Evolutionary conservation across 2,113 vertebrate genomes (phyloP).

Genomic region (Cathartes aura): DNA sequence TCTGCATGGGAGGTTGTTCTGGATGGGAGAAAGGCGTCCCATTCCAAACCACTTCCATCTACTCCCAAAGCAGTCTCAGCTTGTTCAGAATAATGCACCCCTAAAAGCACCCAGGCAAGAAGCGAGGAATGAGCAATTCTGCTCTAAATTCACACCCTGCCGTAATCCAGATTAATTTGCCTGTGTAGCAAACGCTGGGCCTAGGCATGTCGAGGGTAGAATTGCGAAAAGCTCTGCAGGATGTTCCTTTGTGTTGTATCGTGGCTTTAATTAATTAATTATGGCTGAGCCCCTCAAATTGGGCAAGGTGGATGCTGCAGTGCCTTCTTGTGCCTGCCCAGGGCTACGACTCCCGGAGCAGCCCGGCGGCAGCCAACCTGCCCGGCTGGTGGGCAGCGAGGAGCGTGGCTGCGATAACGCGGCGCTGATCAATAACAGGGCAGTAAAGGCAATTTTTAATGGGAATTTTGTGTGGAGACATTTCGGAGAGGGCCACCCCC

Average conservation of each 20-base stretch:
- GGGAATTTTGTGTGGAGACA: background rate
- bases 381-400: background rate
- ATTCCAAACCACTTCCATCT: background rate
- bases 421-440: accelerated
- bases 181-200: background rate
- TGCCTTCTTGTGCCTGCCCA: background rate
- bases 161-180: background rate
- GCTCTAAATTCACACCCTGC: background rate
- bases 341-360: background rate
- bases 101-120: background rate
- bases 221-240: background rate
- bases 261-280: background rate
- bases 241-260: background rate
- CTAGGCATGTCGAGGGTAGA: background rate
- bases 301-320: accelerated
- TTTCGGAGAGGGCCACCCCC: accelerated
- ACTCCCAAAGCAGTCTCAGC: background rate
- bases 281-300: background rate
- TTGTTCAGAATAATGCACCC: background rate
- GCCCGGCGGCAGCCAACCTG: background rate
- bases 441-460: too few relatives aligned
- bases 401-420: accelerated
- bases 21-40: background rate
- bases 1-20: background rate
- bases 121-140: background rate